Base-by-base conservation (phyloP, 92 coral and sea anemone species). In the Anthopleura xanthogrammica region DNA sequence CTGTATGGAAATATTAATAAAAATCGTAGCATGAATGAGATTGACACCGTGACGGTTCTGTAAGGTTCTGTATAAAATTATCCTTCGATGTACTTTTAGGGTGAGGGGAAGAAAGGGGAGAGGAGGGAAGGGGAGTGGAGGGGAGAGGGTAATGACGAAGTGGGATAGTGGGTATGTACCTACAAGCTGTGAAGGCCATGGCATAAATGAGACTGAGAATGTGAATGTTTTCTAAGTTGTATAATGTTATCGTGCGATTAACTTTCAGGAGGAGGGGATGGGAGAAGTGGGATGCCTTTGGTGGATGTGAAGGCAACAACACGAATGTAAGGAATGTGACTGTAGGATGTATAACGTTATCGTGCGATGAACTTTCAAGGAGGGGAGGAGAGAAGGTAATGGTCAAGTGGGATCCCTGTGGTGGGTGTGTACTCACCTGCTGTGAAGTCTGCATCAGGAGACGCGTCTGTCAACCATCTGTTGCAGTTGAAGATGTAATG, bases 401-500 rank as follows among this genome's bases (percentile, higher is more conserved):
- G 62, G 0, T 9, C 16, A 56, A 3, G 62, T 3, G 62, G 62
- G 62, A 12, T 62, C 24, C 23, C 70, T 19, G 70, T 10, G 70
- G 70, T 2, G 12, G 42, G 50, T 12, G 4, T 14, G 68, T 36
- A 81, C 82, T 78, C 78, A 94, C 98, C 97, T 81, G 93, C 96
- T 3, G 50, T 83, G 13, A 96, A 80, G 19, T 90, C 94, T 12
- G 86, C 86, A 64, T 90, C 97, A n/a, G 95, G 90, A 64, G 90
- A 89, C 41, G 86, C 79, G 16, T 85, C 89, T 19, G 86, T 82
- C 70, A 96, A 75, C 99, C 99, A 94, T 82, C 87, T 88, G 86
- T 94, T 91, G 57, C 97, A 90, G 72, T 87, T 80, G 87, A 96
- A 89, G 20, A 92, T 88, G 81, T 95, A 96, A 54, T 93, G 94